These are phyloP conservation scores for Apeira syringaria DNA, from an alignment of 2,888 invertebrate species.

Conservation along the genomic window DNA sequence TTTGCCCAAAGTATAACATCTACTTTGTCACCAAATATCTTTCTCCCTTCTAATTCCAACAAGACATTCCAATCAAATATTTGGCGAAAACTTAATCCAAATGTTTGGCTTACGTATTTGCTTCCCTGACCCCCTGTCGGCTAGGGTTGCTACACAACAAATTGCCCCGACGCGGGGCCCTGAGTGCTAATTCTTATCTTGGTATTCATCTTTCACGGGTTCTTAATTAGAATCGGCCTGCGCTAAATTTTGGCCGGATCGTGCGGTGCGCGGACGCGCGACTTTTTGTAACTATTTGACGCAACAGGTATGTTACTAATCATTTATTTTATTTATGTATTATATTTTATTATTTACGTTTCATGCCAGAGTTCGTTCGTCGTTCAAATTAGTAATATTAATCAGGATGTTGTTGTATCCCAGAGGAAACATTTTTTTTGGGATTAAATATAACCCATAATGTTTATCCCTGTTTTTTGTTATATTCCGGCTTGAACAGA, in stretches of 20 bases:
- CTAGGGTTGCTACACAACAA: conserved; percentile 28
- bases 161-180: conserved; percentile 35
- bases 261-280: conserved; percentile 36
- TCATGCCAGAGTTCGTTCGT: too few species aligned
- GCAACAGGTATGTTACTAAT: too few species aligned
- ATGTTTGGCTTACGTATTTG: conserved; percentile 8
- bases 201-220: conserved; percentile 66
- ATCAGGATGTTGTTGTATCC: too few species aligned
- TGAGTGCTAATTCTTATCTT: conserved; percentile 64
- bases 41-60: conserved; percentile 2
- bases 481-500: too few species aligned
- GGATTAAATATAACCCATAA: too few species aligned
- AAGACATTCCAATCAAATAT: conserved; percentile 12
- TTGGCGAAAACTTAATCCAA: conserved; percentile 16
- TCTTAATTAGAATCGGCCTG: conserved; percentile 68
- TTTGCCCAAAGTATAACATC: background rate
- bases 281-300: conserved; percentile 22
- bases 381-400: too few species aligned
- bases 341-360: too few species aligned
- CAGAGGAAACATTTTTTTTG: too few species aligned
- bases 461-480: too few species aligned
- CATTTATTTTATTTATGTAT: too few species aligned
- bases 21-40: background rate
- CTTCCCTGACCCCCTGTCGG: conserved; percentile 3
- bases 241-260: conserved; percentile 42